Evolutionary conservation across 2,888 invertebrate genomes (phyloP).

Genomic region (Tipula lateralis): DNA sequence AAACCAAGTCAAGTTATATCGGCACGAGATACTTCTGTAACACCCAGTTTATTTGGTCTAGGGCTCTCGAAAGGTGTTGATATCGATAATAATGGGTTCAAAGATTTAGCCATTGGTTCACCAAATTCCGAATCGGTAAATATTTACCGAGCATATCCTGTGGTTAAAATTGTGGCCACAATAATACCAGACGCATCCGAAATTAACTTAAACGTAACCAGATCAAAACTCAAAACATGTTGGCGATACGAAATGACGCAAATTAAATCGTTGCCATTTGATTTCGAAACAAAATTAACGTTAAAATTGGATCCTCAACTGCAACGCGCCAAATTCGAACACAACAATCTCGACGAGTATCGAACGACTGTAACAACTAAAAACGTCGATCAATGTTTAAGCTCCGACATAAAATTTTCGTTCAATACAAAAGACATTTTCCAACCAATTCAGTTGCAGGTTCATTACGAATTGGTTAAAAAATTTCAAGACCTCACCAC

Average conservation of each 20-base stretch:
- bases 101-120: slow-evolving; percentile 39
- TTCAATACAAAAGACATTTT: not conserved
- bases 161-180: slow-evolving; percentile 34
- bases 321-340: not conserved
- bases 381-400: not conserved
- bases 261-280: not conserved
- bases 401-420: not conserved
- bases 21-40: not conserved
- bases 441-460: slow-evolving; percentile 2
- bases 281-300: not conserved
- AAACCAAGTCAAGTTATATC: slow-evolving; percentile 54
- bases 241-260: not conserved
- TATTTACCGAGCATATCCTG: slow-evolving; percentile 39
- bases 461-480: not conserved
- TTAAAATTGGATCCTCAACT: slow-evolving; percentile 26
- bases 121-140: slow-evolving; percentile 41
- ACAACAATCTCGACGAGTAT: not conserved
- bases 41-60: slow-evolving; percentile 34
- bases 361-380: not conserved
- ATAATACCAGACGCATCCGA: slow-evolving; percentile 26
- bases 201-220: not conserved
- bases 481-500: not conserved
- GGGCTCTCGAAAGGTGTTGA: slow-evolving; percentile 42
- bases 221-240: not conserved
- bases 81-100: slow-evolving; percentile 35